A percentile compares a stretch with the other conserved stretches of the same genome.
Conservation (phyloP, 1,140 invertebrate species). For the Anastatus disparis region DNA sequence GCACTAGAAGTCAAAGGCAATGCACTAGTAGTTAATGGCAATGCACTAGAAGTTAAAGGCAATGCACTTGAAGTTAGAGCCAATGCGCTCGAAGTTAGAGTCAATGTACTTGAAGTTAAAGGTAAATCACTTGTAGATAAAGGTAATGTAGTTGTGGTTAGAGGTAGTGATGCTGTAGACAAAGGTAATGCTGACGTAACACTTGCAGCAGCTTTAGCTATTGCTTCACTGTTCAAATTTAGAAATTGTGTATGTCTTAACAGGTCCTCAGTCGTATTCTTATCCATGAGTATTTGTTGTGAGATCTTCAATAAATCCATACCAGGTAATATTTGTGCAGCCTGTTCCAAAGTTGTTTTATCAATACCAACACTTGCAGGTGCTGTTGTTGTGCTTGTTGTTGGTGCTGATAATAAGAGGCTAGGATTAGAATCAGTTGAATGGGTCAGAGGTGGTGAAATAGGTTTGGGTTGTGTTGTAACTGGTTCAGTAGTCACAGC, state of each 20-base stretch:
- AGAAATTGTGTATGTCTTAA: constrained; percentile 15
- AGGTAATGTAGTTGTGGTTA: background rate
- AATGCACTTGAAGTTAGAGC: background rate
- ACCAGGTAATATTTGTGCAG: background rate
- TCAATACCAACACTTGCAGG: background rate
- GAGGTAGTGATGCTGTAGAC: background rate
- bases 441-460: background rate
- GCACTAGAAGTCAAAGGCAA: background rate
- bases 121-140: too few species aligned
- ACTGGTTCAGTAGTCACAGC: background rate
- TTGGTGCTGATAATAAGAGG: background rate
- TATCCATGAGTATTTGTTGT: constrained; percentile 32
- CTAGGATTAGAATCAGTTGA: background rate
- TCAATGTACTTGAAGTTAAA: background rate
- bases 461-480: background rate
- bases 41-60: background rate
- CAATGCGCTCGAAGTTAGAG: background rate
- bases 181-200: background rate
- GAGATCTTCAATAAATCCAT: constrained; percentile 33
- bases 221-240: background rate
- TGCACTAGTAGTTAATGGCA: background rate
- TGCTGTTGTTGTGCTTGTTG: background rate
- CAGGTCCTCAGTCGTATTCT: constrained; percentile 29
- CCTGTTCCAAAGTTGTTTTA: background rate
- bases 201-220: background rate